These are phyloP conservation scores for Rhynchopsitta pachyrhyncha DNA, from an alignment of 2,113 vertebrate species.

Conservation along the genomic window DNA sequence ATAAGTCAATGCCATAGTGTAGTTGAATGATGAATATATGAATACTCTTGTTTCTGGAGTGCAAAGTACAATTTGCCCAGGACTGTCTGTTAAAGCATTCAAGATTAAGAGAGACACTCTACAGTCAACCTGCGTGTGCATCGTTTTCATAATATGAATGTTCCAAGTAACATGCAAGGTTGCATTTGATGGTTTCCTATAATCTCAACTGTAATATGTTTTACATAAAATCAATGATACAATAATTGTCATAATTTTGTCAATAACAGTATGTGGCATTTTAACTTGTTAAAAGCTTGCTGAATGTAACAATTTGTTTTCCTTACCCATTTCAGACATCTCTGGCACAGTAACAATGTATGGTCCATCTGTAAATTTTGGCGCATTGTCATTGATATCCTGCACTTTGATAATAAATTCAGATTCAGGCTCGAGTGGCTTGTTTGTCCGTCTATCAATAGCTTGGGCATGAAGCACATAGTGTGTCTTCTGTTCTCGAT, in stretches of 20 bases:
- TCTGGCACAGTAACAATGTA: slow-evolving; percentile 92
- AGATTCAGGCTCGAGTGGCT: slow-evolving; percentile 92
- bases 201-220: background rate
- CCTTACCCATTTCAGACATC: slow-evolving; percentile 98
- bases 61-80: background rate
- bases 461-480: slow-evolving; percentile 97
- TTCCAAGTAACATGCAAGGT: background rate
- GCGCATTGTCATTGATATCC: slow-evolving; percentile 97
- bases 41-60: background rate
- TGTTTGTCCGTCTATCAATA: slow-evolving; percentile 90
- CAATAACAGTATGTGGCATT: background rate
- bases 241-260: background rate
- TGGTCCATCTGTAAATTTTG: slow-evolving; percentile 92
- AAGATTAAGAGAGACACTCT: background rate
- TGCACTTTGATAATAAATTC: slow-evolving; percentile 99
- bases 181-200: background rate
- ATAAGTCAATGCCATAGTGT: background rate
- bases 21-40: background rate
- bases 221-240: background rate
- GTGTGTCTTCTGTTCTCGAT: slow-evolving; percentile 93
- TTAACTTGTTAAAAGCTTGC: background rate
- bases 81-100: background rate
- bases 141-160: background rate
- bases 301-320: background rate
- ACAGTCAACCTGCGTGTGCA: fast-evolving